Base-by-base conservation (phyloP, 2,888 invertebrate genomes). In the Scelioninae gen. 1 region DNA sequence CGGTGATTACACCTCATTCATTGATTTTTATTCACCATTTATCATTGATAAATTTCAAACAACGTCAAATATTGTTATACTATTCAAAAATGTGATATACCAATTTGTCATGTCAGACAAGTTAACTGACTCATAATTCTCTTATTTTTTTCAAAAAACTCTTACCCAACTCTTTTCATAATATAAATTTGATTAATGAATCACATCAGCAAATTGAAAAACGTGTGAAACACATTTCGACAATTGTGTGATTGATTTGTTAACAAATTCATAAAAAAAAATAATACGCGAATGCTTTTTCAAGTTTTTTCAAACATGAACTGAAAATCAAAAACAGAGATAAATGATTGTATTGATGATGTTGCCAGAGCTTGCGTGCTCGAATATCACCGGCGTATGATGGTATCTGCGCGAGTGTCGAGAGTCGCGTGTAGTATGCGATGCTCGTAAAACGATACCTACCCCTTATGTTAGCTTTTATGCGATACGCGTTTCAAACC, bases 361-460 rank as follows among this genome's bases (percentile, higher is more conserved):
- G 65, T n/a, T 53, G 55, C 23, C 69, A 56, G 71, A 78, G 65
- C 23, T 72, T 66, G 66, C 66, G 72, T 72, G 66, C 47, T 79
- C 72, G 51, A 66, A 60, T 79, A 72, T 72, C 72, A 66, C 47
- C 60, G 62, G 63, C 15, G 38, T 53, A 23, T 40, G 45, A 78
- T 78, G 65, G 56, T 71, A 78, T 78, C 71, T 71, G 56, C 55
- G 47, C 34, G 38, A 49, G 15, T 31, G 56, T 45, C 58, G 34
- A 40, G 76, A 74, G 72, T 82, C 72, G 77, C 62, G 68, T 77
- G 72, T 71, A 38, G 51, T 62, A 49, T 51, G 49, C 38, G 65
- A 65, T 65, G 45, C 31, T 74, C 76, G 66, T 72, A 66, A 82
- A 71, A 82, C 55, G 72, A 77, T 77, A 72, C 49, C 76, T 72